phyloP scores from a whole-genome alignment of 1,140 invertebrate genomes.

The Drosophila tsacasi region DNA sequence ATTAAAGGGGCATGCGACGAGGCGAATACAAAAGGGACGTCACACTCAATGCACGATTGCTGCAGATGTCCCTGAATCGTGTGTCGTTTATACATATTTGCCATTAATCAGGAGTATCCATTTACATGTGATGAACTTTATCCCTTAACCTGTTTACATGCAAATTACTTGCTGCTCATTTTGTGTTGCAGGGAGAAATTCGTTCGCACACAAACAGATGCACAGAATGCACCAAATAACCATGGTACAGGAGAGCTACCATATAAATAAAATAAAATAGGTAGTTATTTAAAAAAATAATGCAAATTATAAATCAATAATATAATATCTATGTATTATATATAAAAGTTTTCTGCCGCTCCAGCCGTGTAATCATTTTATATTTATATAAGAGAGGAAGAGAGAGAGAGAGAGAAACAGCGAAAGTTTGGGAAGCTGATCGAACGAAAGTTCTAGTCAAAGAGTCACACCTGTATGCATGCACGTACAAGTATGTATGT shows the following conservation, averaged over 20 bases:
- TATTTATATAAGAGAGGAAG: too few species aligned
- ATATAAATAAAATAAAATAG: neutral
- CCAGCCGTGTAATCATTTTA: too few species aligned
- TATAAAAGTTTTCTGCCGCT: too few species aligned
- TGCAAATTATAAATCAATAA: neutral
- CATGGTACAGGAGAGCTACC: neutral
- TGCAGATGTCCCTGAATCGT: constrained; percentile 15
- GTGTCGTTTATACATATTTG: constrained; percentile 37
- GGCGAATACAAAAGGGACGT: neutral
- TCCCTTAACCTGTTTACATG: constrained; percentile 63
- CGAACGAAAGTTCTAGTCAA: neutral
- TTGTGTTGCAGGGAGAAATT: constrained; percentile 24
- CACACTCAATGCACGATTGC: neutral
- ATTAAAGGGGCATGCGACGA: neutral
- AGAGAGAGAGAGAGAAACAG: too few species aligned
- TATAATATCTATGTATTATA: too few species aligned
- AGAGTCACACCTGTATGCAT: constrained; percentile 12
- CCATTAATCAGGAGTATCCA: constrained; percentile 55
- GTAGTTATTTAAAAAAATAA: too few species aligned
- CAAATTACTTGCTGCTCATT: constrained; percentile 64
- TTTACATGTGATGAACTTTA: constrained; percentile 55
- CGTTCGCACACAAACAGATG: constrained; percentile 15
- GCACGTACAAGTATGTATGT: constrained; percentile 10
- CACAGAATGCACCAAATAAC: constrained; percentile 1
- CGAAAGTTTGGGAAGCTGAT: too few species aligned